Conservation (phyloP, 1,140 invertebrate species). For the Teleopsis dalmanni region DNA sequence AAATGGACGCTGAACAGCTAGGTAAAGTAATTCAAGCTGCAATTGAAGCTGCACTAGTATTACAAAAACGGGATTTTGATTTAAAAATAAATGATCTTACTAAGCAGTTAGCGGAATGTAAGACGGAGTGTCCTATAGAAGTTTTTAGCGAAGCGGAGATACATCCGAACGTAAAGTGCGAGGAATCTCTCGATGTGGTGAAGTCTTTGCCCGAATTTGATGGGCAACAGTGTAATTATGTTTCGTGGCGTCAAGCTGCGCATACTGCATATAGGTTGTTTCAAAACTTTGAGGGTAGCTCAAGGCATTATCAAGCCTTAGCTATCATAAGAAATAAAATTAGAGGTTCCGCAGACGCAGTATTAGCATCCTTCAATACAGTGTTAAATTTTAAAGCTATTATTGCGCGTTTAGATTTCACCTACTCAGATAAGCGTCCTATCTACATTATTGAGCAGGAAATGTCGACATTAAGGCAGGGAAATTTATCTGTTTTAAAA, state of each 20-base stretch:
- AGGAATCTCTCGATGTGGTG: conserved; percentile 10
- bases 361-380: conserved; percentile 13
- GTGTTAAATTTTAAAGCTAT: conserved; percentile 17
- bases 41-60: conserved; percentile 3
- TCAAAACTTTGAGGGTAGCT: conserved; percentile 11
- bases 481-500: conserved; percentile 8
- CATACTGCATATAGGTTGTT: conserved; percentile 9
- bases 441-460: conserved; percentile 18
- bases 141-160: conserved; percentile 6
- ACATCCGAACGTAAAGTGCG: conserved; percentile 1
- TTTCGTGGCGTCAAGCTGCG: conserved; percentile 11
- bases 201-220: conserved; percentile 15
- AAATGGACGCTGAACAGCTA: too few species aligned
- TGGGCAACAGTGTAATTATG: conserved; percentile 10
- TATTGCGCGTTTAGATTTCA: conserved; percentile 17
- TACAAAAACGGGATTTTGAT: conserved; percentile 6
- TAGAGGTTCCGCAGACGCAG: conserved; percentile 5
- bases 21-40: too few species aligned
- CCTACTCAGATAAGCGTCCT: conserved; percentile 16
- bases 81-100: conserved; percentile 1
- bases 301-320: conserved; percentile 12
- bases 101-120: not conserved
- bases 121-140: not conserved
- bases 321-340: conserved; percentile 16
- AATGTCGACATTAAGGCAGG: conserved; percentile 13